These are phyloP conservation scores for Caenorhabditis plicata DNA, from an alignment of 2,888 invertebrate genomes.

Conservation along the genomic window DNA sequence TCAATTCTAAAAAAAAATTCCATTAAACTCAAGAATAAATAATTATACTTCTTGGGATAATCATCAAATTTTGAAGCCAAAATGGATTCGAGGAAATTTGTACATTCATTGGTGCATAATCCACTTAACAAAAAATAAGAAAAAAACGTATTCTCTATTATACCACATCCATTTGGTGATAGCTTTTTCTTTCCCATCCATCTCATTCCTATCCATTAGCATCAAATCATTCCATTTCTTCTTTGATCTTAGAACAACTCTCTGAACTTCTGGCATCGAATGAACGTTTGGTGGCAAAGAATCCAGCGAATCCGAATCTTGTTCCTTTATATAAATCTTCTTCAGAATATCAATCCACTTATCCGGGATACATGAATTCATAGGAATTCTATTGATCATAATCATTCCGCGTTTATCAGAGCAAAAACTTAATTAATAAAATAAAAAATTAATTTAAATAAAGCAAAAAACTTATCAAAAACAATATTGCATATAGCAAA, in stretches of 20 bases:
- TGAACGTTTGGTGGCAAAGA: conserved; percentile 14
- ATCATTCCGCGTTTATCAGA: conserved; percentile 7
- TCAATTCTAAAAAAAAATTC: conserved; percentile 5
- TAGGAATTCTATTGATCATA: conserved; percentile 14
- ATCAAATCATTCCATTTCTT: conserved; percentile 14
- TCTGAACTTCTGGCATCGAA: conserved; percentile 7
- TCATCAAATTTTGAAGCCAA: conserved; percentile 10
- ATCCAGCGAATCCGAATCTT: conserved; percentile 11
- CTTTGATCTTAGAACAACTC: conserved; percentile 4
- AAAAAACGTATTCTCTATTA: not conserved
- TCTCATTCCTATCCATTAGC: not conserved
- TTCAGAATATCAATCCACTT: conserved; percentile 9
- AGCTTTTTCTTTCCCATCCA: conserved; percentile 2
- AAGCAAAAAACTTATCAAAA: conserved; percentile 26
- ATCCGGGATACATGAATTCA: conserved; percentile 4
- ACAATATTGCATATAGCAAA: conserved; percentile 29
- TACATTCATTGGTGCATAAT: not conserved
- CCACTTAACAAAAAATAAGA: conserved; percentile 4
- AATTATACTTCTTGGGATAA: conserved; percentile 15
- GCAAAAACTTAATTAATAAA: not conserved
- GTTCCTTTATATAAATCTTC: conserved; percentile 17
- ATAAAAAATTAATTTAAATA: no score
- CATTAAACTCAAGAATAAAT: not conserved
- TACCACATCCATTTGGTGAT: conserved; percentile 19
- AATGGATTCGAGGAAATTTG: conserved; percentile 13